Conservation (phyloP, 2,113 vertebrate genomes). For the Emydocephalus ijimae region DNA sequence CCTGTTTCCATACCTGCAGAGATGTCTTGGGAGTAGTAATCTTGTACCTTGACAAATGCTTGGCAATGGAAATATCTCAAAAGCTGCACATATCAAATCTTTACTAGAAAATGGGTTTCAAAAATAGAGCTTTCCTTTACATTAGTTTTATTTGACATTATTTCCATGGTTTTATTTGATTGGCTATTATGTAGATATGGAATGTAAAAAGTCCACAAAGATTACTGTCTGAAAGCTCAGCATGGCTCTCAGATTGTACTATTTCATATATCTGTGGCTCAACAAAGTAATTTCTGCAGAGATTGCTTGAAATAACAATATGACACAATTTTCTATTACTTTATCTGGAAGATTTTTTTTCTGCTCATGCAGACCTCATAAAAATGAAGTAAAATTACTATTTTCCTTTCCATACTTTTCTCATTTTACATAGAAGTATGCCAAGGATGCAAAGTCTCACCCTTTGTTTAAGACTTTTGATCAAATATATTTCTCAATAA, state of each 20-base stretch:
- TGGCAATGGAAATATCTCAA: background rate
- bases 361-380: background rate
- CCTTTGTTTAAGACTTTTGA: background rate
- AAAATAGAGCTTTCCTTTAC: background rate
- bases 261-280: constrained; percentile 18
- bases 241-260: constrained; percentile 21
- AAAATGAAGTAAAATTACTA: constrained; percentile 14
- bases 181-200: constrained; percentile 23
- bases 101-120: background rate
- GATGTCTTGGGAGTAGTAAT: background rate
- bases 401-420: background rate
- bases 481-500: background rate
- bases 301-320: constrained; percentile 27
- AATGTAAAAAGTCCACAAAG: constrained; percentile 4
- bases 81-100: background rate
- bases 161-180: constrained; percentile 18
- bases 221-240: constrained; percentile 35
- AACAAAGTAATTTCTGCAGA: constrained; percentile 32
- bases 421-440: background rate
- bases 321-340: background rate
- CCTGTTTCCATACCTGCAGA: background rate
- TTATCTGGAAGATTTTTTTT: background rate
- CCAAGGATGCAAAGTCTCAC: background rate
- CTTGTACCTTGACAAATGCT: background rate
- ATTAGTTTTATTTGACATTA: constrained; percentile 9